Base-by-base conservation (phyloP, 2,113 vertebrate species). In the Ornithorhynchus anatinus region DNA sequence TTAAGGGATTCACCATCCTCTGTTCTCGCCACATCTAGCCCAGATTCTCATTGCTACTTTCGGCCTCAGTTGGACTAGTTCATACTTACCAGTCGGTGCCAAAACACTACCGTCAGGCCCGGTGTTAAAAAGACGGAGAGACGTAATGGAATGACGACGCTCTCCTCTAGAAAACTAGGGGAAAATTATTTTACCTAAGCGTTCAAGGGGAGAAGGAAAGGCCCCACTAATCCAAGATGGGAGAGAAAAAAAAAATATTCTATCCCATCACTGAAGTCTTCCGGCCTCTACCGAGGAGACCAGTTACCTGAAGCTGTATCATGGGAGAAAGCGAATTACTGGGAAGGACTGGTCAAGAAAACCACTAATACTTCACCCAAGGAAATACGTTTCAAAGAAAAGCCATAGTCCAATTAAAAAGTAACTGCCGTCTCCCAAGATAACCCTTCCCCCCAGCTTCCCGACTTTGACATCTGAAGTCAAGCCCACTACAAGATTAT, bases 161-260 rank as follows among this genome's bases (percentile, higher is more conserved):
- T 66, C 79, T 66, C 52, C 42, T 59, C 51, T 59, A 73, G n/a
- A 47, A 53, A 64, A 32, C 42, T 1, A 75, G 33, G 36, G 20
- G n/a, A 40, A 83, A 65, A 9, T 31, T 36, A 53, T 22, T 65
- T 65, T 25, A 56, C 32, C 19, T 6, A 56, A 73, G 66, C 51
- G 31, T 50, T 29, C 15, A 50, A 50, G 31, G 14, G n/a, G 27
- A 25, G 7, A 29, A 16, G 13, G 16, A 27, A 29, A 64, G 22
- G 20, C 16, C n/a, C n/a, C 20, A 33, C 14, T 37, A 47, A 42
- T 35, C n/a, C 22, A 22, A 13, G 2, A n/a, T 15, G 36, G 48
- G 35, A 33, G 35, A n/a, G n/a, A n/a, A n/a, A n/a, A n/a, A n/a
- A n/a, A 5, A 11, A 33, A 15, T 32, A 4, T 51, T 37, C 36